Evolutionary conservation across 2,888 invertebrate genomes (phyloP).

Genomic region (Ceraclea dissimilis): DNA sequence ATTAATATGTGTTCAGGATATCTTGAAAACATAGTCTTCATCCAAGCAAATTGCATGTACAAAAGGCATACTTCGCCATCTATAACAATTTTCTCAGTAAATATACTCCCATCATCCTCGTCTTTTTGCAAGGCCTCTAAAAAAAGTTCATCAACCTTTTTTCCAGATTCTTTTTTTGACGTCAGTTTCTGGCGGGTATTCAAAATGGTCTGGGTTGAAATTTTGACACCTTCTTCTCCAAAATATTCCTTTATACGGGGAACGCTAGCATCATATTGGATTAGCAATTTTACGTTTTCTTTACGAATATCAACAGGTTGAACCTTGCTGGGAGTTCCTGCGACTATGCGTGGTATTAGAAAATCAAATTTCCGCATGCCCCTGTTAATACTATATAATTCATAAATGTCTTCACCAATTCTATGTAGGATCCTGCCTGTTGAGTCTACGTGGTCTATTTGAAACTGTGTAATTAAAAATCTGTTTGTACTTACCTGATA

Average conservation of each 20-base stretch:
- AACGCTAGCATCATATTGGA: neutral
- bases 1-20: slow-evolving; percentile 7
- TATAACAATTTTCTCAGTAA: neutral
- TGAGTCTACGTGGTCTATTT: neutral
- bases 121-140: neutral
- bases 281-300: neutral
- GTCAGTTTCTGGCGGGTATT: neutral
- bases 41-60: slow-evolving; percentile 8
- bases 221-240: neutral
- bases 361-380: neutral
- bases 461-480: neutral
- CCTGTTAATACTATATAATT: neutral
- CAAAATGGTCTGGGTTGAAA: neutral
- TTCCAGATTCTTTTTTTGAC: no score
- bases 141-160: no score
- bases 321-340: neutral
- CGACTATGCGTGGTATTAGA: neutral
- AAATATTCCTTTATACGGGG: neutral
- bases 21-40: neutral
- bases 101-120: neutral
- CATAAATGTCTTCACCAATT: neutral
- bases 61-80: neutral
- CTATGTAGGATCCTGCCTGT: neutral
- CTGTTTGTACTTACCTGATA: neutral
- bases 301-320: neutral